Conservation (phyloP, 2,888 invertebrate genomes). For the Perithous albicinctus region DNA sequence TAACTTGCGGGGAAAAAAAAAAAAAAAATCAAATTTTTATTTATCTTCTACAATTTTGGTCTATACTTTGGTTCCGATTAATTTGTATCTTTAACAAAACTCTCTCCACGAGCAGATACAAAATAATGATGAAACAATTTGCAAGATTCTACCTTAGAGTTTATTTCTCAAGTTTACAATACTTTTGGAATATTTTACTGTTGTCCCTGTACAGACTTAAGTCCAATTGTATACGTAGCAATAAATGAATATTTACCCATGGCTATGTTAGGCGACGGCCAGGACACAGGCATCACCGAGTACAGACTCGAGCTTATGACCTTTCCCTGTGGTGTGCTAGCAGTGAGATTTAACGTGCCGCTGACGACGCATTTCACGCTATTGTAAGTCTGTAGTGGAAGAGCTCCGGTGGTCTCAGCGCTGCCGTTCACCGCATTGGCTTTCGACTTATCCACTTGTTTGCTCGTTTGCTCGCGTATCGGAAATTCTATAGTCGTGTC, state of each 20-base stretch:
- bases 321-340: constrained; percentile 77
- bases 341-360: constrained; percentile 74
- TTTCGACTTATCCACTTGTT: constrained; percentile 80
- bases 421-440: constrained; percentile 78
- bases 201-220: too few relatives aligned
- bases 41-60: too few relatives aligned
- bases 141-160: too few relatives aligned
- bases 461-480: constrained; percentile 78
- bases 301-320: constrained; percentile 77
- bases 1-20: too few relatives aligned
- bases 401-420: constrained; percentile 72
- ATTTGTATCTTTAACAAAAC: too few relatives aligned
- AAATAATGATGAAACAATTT: too few relatives aligned
- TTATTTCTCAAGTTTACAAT: too few relatives aligned
- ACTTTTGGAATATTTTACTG: too few relatives aligned
- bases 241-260: constrained; percentile 76
- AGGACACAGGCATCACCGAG: constrained; percentile 80
- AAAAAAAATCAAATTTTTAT: too few relatives aligned
- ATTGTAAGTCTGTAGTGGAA: constrained; percentile 79
- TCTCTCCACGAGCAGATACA: too few relatives aligned
- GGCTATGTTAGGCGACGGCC: constrained; percentile 80
- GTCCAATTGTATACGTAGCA: too few relatives aligned
- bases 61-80: too few relatives aligned
- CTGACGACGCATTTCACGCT: constrained; percentile 80
- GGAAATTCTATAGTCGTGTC: constrained; percentile 82